Evolutionary conservation across 1,140 invertebrate species (phyloP).

Genomic region (Zaprionus lachaisei): DNA sequence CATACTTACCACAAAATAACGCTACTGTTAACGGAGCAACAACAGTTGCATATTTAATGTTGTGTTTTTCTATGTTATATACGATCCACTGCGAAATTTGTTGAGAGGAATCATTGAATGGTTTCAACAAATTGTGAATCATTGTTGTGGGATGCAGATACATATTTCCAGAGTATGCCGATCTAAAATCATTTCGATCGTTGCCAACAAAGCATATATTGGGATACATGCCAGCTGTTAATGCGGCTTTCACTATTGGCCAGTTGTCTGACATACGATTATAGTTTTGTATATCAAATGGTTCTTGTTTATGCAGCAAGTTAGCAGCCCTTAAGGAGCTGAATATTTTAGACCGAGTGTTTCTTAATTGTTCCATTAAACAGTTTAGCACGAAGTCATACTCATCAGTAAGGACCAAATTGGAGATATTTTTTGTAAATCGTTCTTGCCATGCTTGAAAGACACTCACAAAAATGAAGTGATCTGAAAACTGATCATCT

Average conservation of each 20-base stretch:
- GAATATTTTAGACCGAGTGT: slow-evolving; percentile 89
- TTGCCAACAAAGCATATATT: slow-evolving; percentile 89
- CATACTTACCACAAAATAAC: slow-evolving; percentile 85
- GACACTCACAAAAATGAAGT: slow-evolving; percentile 93
- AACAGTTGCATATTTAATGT: slow-evolving; percentile 90
- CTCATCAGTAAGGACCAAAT: slow-evolving; percentile 59
- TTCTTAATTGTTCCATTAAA: slow-evolving; percentile 63
- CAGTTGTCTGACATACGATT: slow-evolving; percentile 96
- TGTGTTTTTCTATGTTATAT: slow-evolving; percentile 93
- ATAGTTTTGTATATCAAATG: slow-evolving; percentile 90
- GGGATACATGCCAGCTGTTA: slow-evolving; percentile 94
- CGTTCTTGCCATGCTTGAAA: slow-evolving; percentile 93
- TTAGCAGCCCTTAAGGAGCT: slow-evolving; percentile 94
- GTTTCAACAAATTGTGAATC: slow-evolving; percentile 84
- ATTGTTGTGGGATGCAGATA: slow-evolving; percentile 87
- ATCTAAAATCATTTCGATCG: slow-evolving; percentile 42
- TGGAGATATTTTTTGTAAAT: slow-evolving; percentile 74
- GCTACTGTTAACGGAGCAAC: slow-evolving; percentile 92
- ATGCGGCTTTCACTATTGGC: slow-evolving; percentile 95
- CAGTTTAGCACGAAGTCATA: slow-evolving; percentile 69
- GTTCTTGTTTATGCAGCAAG: slow-evolving; percentile 91
- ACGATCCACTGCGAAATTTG: slow-evolving; percentile 92
- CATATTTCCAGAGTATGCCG: slow-evolving; percentile 40
- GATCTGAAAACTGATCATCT: slow-evolving; percentile 93
- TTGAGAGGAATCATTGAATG: slow-evolving; percentile 74